Evolutionary conservation across 35 echinoderm and acorn worm species (phyloP).

Genomic region (Stichopus chloronotus): DNA sequence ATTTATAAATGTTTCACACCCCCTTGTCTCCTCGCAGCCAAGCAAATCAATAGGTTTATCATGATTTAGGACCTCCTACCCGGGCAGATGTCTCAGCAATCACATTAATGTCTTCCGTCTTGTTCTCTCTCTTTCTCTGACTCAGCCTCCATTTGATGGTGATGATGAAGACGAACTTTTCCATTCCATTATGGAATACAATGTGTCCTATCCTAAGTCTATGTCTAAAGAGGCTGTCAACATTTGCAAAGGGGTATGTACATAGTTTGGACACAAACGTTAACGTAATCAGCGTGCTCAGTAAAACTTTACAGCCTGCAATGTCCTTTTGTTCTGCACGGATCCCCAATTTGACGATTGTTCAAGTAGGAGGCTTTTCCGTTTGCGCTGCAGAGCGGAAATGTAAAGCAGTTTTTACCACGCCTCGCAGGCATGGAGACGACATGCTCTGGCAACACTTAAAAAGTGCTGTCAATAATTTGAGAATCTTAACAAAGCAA

Average conservation of each 20-base stretch:
- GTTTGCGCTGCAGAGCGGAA: too few relatives aligned
- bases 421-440: too few relatives aligned
- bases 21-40: not conserved
- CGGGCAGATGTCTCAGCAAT: not conserved
- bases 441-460: too few relatives aligned
- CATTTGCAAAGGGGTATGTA: conserved; percentile 98
- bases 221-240: conserved; percentile 96
- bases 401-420: too few relatives aligned
- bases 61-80: not conserved
- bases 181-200: conserved; percentile 98
- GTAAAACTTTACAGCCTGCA: not conserved
- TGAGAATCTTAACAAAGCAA: too few relatives aligned
- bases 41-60: not conserved
- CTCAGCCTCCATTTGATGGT: conserved; percentile 97
- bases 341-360: too few relatives aligned
- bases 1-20: too few relatives aligned
- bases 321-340: not conserved
- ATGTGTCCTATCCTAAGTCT: conserved; percentile 93
- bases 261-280: not conserved
- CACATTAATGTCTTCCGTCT: not conserved
- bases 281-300: not conserved
- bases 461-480: too few relatives aligned
- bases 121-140: conserved; percentile 15
- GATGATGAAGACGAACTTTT: conserved; percentile 98
- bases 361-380: too few relatives aligned